phyloP scores from a whole-genome alignment of 1,140 invertebrate genomes.

The Penaeus japonicus region DNA sequence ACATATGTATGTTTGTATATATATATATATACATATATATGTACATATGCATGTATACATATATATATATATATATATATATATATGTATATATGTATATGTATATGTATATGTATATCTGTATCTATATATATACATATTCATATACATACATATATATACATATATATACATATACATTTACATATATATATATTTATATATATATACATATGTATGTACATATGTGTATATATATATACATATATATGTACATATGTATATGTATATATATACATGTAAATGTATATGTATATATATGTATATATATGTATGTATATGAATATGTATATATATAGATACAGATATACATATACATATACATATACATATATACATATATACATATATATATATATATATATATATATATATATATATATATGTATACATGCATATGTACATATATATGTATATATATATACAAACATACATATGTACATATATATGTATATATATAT shows the following conservation, averaged over 20 bases:
- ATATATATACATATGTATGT: too few relatives aligned
- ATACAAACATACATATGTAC: too few relatives aligned
- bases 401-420: constrained; percentile 6
- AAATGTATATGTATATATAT: neutral
- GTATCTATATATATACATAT: too few relatives aligned
- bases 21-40: neutral
- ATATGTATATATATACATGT: neutral
- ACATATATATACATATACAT: too few relatives aligned
- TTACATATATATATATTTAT: too few relatives aligned
- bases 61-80: neutral
- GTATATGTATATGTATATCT: too few relatives aligned
- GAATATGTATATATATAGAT: neutral
- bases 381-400: neutral
- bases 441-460: too few relatives aligned
- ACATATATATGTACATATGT: neutral
- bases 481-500: too few relatives aligned
- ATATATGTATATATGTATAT: too few relatives aligned
- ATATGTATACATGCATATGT: too few relatives aligned
- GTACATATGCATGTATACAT: neutral
- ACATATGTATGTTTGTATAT: neutral
- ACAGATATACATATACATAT: neutral
- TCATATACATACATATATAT: too few relatives aligned
- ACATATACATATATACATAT: neutral
- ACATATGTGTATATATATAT: neutral
- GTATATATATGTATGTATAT: neutral